Percentiles rank a stretch among this genome's conserved stretches.
Conservation (phyloP, 2,797 vertebrate species). For the Enteromius fasciolatus region DNA sequence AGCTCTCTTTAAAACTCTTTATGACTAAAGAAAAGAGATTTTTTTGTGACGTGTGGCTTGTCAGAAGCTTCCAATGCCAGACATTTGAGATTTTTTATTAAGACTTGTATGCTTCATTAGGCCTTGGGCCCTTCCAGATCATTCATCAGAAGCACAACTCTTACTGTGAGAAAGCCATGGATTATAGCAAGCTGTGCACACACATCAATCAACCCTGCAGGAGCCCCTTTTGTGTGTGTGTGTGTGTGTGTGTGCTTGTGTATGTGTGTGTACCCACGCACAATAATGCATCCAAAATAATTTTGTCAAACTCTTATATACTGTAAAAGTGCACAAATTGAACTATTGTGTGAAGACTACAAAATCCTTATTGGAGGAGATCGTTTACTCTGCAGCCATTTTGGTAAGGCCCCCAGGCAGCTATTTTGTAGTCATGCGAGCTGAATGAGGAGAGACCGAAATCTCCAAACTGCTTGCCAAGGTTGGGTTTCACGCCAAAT, state of each 20-base stretch:
- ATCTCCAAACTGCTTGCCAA: constrained; percentile 7
- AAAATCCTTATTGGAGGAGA: constrained; percentile 27
- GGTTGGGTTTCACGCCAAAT: constrained; percentile 10
- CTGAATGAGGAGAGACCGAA: constrained; percentile 11
- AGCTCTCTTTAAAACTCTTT: constrained; percentile 39
- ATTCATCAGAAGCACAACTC: constrained; percentile 48
- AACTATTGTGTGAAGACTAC: neutral
- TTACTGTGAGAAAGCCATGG: constrained; percentile 47
- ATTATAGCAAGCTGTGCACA: constrained; percentile 50
- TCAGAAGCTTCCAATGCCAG: constrained; percentile 38
- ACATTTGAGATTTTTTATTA: constrained; percentile 47
- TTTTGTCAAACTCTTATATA: constrained; percentile 1
- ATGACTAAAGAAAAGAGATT: constrained; percentile 24
- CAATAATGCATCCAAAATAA: constrained; percentile 7
- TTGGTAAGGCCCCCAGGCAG: constrained; percentile 14
- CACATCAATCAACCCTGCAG: constrained; percentile 47
- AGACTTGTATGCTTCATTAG: constrained; percentile 53
- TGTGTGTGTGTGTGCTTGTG: neutral
- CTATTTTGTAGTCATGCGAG: constrained; percentile 6
- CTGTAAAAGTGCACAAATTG: neutral
- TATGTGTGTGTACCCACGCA: neutral
- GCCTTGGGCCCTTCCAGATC: constrained; percentile 44
- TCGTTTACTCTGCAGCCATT: neutral
- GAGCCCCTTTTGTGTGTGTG: constrained; percentile 15
- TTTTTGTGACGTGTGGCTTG: constrained; percentile 28